These are phyloP conservation scores for Artibeus jamaicensis DNA, from an alignment of 2,797 vertebrate species.

Conservation along the genomic window DNA sequence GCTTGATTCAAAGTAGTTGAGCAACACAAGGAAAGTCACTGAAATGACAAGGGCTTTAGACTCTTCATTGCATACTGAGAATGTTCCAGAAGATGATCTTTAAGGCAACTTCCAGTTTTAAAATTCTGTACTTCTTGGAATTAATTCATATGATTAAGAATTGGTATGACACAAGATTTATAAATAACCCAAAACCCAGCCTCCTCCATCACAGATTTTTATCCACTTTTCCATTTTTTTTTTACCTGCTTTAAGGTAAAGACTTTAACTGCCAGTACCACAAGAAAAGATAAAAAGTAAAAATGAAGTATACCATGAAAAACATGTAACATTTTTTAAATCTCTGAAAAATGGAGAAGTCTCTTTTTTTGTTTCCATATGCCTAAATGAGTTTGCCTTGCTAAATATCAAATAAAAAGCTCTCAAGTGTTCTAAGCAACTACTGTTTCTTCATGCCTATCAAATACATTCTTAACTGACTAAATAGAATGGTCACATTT, in stretches of 20 bases:
- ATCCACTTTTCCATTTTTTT: neutral
- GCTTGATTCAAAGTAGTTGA: neutral
- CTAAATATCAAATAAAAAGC: slow-evolving; percentile 37
- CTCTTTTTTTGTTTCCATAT: slow-evolving; percentile 15
- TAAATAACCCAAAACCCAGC: neutral
- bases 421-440: slow-evolving; percentile 1
- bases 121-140: slow-evolving; percentile 27
- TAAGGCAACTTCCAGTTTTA: neutral
- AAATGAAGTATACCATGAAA: neutral
- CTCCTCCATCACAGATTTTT: neutral
- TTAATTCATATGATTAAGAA: neutral
- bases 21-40: neutral
- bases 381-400: neutral
- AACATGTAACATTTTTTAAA: neutral
- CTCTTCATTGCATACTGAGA: neutral
- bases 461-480: neutral
- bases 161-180: neutral
- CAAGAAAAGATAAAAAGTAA: neutral
- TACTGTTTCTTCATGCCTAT: neutral
- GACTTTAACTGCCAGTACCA: neutral
- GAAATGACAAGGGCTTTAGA: neutral
- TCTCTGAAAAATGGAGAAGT: neutral
- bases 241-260: slow-evolving; percentile 38
- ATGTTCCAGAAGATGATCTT: neutral
- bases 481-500: neutral